These are phyloP conservation scores for Thryonomys swinderianus DNA, from an alignment of 2,113 vertebrate genomes.

Conservation along the genomic window DNA sequence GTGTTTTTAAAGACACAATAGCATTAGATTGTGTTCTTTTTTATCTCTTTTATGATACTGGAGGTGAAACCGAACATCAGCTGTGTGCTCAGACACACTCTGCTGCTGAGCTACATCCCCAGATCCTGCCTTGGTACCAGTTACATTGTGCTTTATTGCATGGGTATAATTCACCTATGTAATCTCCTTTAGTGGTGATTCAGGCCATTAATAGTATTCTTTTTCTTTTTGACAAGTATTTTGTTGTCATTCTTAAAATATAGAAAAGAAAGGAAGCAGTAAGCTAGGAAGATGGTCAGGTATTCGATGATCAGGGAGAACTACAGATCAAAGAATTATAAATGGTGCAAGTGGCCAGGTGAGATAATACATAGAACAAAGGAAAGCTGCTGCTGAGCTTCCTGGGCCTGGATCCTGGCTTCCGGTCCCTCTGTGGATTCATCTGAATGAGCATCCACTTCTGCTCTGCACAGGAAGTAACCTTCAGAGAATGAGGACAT, in stretches of 20 bases:
- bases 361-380: not conserved
- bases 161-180: not conserved
- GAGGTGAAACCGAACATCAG: not conserved
- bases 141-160: not conserved
- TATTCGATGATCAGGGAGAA: not conserved
- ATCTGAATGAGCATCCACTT: not conserved
- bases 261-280: not conserved
- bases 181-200: not conserved
- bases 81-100: accelerated
- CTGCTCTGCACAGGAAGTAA: not conserved
- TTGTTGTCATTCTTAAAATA: not conserved
- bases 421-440: not conserved
- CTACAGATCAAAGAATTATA: not conserved
- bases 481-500: not conserved
- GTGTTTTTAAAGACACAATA: not conserved
- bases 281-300: not conserved
- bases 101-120: no score
- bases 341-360: not conserved
- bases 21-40: not conserved
- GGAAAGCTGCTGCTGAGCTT: not conserved
- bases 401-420: not conserved
- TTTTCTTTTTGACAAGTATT: not conserved
- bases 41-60: not conserved
- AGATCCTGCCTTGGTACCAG: not conserved
- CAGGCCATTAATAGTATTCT: not conserved